These are phyloP conservation scores for Serripes groenlandicus DNA, from an alignment of 2,888 invertebrate genomes.

Conservation along the genomic window DNA sequence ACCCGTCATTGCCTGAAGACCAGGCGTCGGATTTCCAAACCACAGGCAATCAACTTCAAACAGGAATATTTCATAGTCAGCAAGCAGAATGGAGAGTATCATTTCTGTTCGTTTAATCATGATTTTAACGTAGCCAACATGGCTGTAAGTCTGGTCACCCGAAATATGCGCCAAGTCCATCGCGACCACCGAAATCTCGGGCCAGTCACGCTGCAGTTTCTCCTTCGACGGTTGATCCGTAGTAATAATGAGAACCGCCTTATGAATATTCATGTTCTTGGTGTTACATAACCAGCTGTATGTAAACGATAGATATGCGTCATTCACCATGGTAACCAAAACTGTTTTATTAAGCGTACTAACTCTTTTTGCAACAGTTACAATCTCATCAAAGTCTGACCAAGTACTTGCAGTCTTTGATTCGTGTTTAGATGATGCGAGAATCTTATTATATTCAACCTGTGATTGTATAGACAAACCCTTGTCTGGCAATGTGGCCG, in stretches of 20 bases:
- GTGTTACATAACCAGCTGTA: constrained; percentile 78
- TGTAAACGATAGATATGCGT: constrained; percentile 74
- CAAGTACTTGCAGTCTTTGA: background rate
- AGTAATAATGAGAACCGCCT: constrained; percentile 73
- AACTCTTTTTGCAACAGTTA: constrained; percentile 60
- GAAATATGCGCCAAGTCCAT: constrained; percentile 50
- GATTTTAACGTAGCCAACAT: constrained; percentile 75
- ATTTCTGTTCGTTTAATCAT: constrained; percentile 74
- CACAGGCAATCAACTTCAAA: constrained; percentile 80
- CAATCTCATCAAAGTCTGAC: constrained; percentile 33
- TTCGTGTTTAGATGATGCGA: background rate
- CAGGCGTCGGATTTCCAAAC: constrained; percentile 74
- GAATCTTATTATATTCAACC: no score
- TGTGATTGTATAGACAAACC: no score
- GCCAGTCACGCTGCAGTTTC: constrained; percentile 71
- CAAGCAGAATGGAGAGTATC: constrained; percentile 60
- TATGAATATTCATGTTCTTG: constrained; percentile 71
- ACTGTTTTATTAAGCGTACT: constrained; percentile 61
- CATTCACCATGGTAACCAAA: constrained; percentile 73
- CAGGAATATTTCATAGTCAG: constrained; percentile 68
- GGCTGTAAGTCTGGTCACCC: constrained; percentile 74
- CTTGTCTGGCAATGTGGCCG: no score
- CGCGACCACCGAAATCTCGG: constrained; percentile 67
- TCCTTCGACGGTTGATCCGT: constrained; percentile 69
- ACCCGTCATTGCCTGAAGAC: constrained; percentile 44